Conservation (phyloP, 2,797 vertebrate genomes). For the Micropoecilia bifurca region DNA sequence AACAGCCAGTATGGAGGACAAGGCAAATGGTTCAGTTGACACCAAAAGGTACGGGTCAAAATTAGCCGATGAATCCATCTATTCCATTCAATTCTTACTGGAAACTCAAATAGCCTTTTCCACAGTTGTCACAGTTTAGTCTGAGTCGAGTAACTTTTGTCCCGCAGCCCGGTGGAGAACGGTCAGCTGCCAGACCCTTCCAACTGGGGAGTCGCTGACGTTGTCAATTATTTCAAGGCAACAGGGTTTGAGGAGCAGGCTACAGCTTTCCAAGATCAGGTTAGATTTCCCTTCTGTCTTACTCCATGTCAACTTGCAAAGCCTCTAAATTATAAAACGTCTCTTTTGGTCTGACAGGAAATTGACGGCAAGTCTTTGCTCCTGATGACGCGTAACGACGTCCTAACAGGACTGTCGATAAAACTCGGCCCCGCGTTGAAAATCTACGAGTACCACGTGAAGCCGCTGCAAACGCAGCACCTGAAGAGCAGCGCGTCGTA, state of each 20-base stretch:
- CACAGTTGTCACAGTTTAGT: background rate
- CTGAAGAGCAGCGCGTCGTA: conserved; percentile 93
- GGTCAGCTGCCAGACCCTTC: conserved; percentile 93
- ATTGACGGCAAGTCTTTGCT: conserved; percentile 98
- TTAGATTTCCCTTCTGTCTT: conserved; percentile 53
- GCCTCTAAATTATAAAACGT: conserved; percentile 1
- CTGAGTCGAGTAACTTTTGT: conserved; percentile 7
- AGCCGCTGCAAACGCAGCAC: conserved; percentile 96
- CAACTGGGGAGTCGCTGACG: conserved; percentile 95
- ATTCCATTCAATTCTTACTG: background rate
- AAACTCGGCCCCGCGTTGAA: conserved; percentile 98
- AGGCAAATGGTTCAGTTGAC: conserved; percentile 94
- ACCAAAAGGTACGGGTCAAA: conserved; percentile 89
- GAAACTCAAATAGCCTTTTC: conserved; percentile 1
- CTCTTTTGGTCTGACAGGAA: conserved; percentile 84
- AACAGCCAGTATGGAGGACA: conserved; percentile 91
- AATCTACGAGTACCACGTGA: conserved; percentile 99
- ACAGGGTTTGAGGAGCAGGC: conserved; percentile 98
- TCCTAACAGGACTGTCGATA: conserved; percentile 97
- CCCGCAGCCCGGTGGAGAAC: conserved; percentile 89
- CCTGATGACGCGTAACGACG: conserved; percentile 98
- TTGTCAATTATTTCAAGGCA: conserved; percentile 97
- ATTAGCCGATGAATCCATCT: background rate
- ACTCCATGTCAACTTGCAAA: background rate
- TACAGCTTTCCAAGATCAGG: conserved; percentile 96